These are phyloP conservation scores for Amblyteles armatorius DNA, from an alignment of 2,888 invertebrate genomes.

Conservation along the genomic window DNA sequence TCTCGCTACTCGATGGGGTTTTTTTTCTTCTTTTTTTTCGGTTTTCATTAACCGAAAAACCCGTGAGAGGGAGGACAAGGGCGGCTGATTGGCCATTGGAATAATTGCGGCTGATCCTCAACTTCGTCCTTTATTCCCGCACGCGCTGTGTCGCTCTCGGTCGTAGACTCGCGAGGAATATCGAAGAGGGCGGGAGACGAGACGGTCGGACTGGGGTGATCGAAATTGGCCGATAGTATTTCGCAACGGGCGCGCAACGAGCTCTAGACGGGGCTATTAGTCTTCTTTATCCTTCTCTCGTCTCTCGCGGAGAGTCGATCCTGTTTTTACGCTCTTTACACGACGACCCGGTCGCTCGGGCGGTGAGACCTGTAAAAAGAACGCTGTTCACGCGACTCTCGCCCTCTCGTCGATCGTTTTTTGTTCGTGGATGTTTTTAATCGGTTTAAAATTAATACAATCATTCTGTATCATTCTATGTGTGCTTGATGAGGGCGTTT, in stretches of 20 bases:
- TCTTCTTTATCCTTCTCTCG: conserved; percentile 7
- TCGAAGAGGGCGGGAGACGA: conserved; percentile 5
- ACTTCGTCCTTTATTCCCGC: conserved; percentile 59
- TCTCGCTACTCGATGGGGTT: background rate
- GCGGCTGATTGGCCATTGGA: conserved; percentile 78
- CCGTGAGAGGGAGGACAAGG: conserved; percentile 72
- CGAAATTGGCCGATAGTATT: conserved; percentile 62
- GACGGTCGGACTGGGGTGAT: conserved; percentile 53
- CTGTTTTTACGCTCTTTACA: conserved; percentile 41
- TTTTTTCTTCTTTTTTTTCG: conserved; percentile 5
- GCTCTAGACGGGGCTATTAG: conserved; percentile 37
- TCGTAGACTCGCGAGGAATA: background rate
- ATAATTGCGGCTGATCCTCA: conserved; percentile 75
- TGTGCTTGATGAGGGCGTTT: too few relatives aligned
- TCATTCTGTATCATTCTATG: too few relatives aligned
- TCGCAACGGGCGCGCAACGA: conserved; percentile 32
- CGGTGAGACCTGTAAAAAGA: conserved; percentile 16
- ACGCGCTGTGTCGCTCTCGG: background rate
- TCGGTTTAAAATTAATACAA: too few relatives aligned
- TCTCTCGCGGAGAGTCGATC: conserved; percentile 20
- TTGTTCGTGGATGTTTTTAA: too few relatives aligned
- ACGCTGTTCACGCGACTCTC: too few relatives aligned
- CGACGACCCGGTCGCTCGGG: conserved; percentile 44
- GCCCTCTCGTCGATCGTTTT: too few relatives aligned
- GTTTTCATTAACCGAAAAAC: conserved; percentile 63